Conservation (phyloP, 1,140 invertebrate species). For the Pseudobourletiella spinata region DNA sequence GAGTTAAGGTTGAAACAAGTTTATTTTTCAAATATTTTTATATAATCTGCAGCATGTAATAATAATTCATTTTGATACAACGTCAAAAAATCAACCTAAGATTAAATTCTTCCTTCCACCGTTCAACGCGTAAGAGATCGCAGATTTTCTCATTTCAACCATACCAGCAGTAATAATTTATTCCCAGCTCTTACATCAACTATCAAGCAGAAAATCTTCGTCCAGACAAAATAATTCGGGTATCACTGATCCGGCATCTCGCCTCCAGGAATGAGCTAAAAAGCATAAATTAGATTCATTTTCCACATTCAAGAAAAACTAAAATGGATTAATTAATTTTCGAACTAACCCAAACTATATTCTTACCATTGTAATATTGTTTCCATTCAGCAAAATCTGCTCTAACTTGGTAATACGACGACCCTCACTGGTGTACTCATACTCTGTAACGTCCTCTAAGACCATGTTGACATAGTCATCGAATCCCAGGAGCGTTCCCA, state of each 20-base stretch:
- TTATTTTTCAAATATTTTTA: neutral
- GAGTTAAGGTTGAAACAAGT: too few relatives aligned
- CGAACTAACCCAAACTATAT: neutral
- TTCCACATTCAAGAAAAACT: neutral
- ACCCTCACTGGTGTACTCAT: constrained; percentile 94
- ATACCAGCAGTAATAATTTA: too few relatives aligned
- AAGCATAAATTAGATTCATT: constrained; percentile 19
- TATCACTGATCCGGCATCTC: constrained; percentile 43
- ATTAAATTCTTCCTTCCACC: too few relatives aligned
- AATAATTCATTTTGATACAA: neutral
- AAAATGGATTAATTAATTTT: neutral
- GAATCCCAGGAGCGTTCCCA: constrained; percentile 93
- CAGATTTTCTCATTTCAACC: too few relatives aligned
- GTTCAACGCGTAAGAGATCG: too few relatives aligned
- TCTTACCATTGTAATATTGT: constrained; percentile 94
- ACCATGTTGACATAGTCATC: constrained; percentile 99
- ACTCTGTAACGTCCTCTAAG: constrained; percentile 84
- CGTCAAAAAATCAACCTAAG: too few relatives aligned
- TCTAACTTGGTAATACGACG: constrained; percentile 92
- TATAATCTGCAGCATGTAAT: too few relatives aligned
- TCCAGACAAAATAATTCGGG: too few relatives aligned
- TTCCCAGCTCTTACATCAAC: too few relatives aligned
- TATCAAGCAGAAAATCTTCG: too few relatives aligned
- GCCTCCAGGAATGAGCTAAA: constrained; percentile 45
- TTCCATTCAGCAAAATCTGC: constrained; percentile 96